These are phyloP conservation scores for Mola mola DNA, from an alignment of 2,113 vertebrate species.

Conservation along the genomic window DNA sequence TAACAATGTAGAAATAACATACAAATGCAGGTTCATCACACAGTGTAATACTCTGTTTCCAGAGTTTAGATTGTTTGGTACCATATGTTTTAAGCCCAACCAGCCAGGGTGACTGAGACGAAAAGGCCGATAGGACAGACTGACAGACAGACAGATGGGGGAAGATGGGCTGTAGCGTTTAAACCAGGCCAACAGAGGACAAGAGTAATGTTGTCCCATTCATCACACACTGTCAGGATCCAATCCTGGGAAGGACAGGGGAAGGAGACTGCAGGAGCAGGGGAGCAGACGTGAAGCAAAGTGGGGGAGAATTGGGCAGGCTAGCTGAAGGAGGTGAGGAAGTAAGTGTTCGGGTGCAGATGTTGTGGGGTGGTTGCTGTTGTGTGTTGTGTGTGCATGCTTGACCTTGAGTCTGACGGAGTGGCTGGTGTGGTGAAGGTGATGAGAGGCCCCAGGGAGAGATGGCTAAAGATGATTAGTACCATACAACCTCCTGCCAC, in stretches of 20 bases:
- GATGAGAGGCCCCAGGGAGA: slow-evolving; percentile 71
- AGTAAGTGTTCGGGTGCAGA: slow-evolving; percentile 69
- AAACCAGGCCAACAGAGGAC: slow-evolving; percentile 81
- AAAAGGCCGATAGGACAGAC: slow-evolving; percentile 19
- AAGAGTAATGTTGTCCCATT: slow-evolving; percentile 82
- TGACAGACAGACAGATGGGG: slow-evolving; percentile 42
- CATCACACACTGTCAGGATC: slow-evolving; percentile 76
- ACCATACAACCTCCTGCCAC: slow-evolving; percentile 65
- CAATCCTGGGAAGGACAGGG: slow-evolving; percentile 74
- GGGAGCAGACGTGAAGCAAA: slow-evolving; percentile 67
- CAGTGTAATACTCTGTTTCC: too few relatives aligned
- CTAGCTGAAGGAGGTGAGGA: neutral
- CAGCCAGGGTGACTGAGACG: slow-evolving; percentile 18
- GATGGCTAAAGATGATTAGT: slow-evolving; percentile 74
- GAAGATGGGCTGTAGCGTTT: slow-evolving; percentile 48
- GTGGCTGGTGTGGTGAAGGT: slow-evolving; percentile 67
- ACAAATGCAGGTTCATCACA: too few relatives aligned
- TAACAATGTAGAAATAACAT: too few relatives aligned
- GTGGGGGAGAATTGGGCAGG: slow-evolving; percentile 43
- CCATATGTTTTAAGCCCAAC: slow-evolving; percentile 17
- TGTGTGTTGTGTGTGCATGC: slow-evolving; percentile 19
- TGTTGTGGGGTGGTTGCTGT: slow-evolving; percentile 65
- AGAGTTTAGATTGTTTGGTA: neutral
- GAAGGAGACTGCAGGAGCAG: slow-evolving; percentile 73
- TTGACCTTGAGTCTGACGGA: slow-evolving; percentile 77